Base-by-base conservation (phyloP, 2,797 vertebrate genomes). In the Scleropages formosus region DNA sequence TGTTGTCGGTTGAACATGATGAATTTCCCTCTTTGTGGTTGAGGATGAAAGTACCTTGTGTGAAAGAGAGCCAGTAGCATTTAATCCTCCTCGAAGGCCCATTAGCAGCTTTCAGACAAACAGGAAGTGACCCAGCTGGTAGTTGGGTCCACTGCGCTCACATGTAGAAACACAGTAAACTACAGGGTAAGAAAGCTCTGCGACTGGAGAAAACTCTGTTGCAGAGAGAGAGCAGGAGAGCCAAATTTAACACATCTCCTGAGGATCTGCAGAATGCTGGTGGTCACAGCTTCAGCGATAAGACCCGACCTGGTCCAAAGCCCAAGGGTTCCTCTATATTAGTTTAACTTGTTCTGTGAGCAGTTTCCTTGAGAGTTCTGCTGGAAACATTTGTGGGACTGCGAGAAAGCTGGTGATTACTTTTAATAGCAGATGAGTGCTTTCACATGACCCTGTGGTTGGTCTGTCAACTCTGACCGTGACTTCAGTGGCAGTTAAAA, bases 11-110 rank as follows among this genome's bases (percentile, higher is more conserved):
- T n/a, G n/a, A n/a, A 24, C 39, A 24, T 20, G 65, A 20, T 67
- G 65, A n/a, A 24, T 22, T 13, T 64, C 64, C 62, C 64, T 16
- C 60, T 62, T 61, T 80, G 18, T 3, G n/a, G 62, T 77, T 78
- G 78, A 70, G 69, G 64, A 64, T 79, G 75, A 18, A 74, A 31
- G 64, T 77, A 74, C 15, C 47, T 63, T 61, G 9, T 31, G 70
- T 74, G 79, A 74, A 66, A 62, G 74, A 81, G 79, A 78, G 82
- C 85, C 83, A 51, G 78, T 83, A 87, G 77, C 70, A 71, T 85
- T 79, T 86, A 89, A 85, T 88, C 84, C 82, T 78, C 77, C 78
- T 83, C 81, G 84, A 86, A 86, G 79, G 74, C 76, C 79, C 79
- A 80, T 86, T 85, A 83, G 16, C 15, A 31, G 44, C 12, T 81